phyloP scores from a whole-genome alignment of 1,140 invertebrate species.

The Heliconius eleuchia region DNA sequence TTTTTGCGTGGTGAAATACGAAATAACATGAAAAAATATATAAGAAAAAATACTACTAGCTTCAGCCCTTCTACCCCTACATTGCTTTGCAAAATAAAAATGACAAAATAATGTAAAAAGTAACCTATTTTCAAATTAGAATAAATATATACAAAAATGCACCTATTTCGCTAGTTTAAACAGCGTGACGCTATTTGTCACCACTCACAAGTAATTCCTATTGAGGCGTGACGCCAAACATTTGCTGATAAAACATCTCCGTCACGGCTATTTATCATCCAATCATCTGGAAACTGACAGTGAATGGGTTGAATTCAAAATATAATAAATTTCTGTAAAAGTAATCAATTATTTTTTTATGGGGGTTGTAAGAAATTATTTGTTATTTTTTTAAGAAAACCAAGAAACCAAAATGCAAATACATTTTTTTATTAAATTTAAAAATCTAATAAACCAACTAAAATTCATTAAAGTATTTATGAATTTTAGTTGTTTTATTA shows the following conservation, averaged over 20 bases:
- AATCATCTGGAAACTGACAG: slow-evolving; percentile 50
- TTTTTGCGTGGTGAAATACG: too few species aligned
- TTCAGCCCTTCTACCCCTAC: too few species aligned
- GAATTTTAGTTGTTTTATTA: too few species aligned
- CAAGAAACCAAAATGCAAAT: too few species aligned
- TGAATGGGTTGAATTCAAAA: background rate
- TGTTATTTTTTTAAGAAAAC: too few species aligned
- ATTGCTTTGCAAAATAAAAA: too few species aligned
- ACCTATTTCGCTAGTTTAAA: slow-evolving; percentile 13
- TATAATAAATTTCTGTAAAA: background rate
- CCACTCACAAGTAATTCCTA: slow-evolving; percentile 49
- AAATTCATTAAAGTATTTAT: too few species aligned
- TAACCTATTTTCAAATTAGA: background rate
- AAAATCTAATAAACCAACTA: too few species aligned
- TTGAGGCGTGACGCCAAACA: slow-evolving; percentile 50
- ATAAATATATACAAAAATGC: slow-evolving; percentile 1
- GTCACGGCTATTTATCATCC: slow-evolving; percentile 45
- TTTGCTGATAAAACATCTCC: slow-evolving; percentile 47
- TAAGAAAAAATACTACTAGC: too few species aligned
- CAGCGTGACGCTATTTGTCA: slow-evolving; percentile 60
- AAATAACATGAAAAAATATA: too few species aligned
- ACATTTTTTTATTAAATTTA: too few species aligned
- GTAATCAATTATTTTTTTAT: background rate
- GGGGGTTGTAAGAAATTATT: too few species aligned
- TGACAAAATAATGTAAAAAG: background rate